These are phyloP conservation scores for Ridgeia piscesae DNA, from an alignment of 1,140 invertebrate species.

Conservation along the genomic window DNA sequence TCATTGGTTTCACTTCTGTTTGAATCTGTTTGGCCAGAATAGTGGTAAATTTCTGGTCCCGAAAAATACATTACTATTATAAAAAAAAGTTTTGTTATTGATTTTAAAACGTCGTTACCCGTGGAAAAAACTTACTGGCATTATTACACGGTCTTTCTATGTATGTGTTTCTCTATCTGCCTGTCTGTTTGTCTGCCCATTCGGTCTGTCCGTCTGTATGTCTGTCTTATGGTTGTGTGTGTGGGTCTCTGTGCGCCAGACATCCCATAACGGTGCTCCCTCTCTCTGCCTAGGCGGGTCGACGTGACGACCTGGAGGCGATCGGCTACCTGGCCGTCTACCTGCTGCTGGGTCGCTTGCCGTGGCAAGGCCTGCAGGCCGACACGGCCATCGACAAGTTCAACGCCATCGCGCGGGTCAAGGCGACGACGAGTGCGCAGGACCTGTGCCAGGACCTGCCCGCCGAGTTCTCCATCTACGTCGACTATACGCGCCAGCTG, in stretches of 20 bases:
- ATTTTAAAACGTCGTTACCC: too few relatives aligned
- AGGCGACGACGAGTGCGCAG: conserved; percentile 21
- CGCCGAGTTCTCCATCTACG: conserved; percentile 80
- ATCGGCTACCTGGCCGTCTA: conserved; percentile 28
- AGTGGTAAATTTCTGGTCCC: too few relatives aligned
- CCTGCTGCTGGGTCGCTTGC: conserved; percentile 25
- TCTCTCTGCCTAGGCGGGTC: not conserved
- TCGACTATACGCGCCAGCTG: conserved; percentile 92
- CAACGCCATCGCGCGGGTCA: conserved; percentile 26
- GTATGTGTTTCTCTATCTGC: too few relatives aligned
- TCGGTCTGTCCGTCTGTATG: not conserved
- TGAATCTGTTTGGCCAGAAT: too few relatives aligned
- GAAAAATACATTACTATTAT: too few relatives aligned
- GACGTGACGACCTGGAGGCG: conserved; percentile 31
- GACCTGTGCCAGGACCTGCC: conserved; percentile 29
- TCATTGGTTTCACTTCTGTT: too few relatives aligned
- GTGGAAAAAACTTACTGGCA: too few relatives aligned
- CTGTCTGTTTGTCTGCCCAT: too few relatives aligned
- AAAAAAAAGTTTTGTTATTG: too few relatives aligned
- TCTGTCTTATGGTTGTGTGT: not conserved
- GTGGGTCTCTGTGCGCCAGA: not conserved
- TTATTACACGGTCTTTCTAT: too few relatives aligned
- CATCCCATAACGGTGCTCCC: conserved; percentile 65
- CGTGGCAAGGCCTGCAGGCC: conserved; percentile 32
- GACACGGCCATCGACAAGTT: conserved; percentile 15